Evolutionary conservation across 2,888 invertebrate species (phyloP).

Genomic region (Drosophila prostipennis): DNA sequence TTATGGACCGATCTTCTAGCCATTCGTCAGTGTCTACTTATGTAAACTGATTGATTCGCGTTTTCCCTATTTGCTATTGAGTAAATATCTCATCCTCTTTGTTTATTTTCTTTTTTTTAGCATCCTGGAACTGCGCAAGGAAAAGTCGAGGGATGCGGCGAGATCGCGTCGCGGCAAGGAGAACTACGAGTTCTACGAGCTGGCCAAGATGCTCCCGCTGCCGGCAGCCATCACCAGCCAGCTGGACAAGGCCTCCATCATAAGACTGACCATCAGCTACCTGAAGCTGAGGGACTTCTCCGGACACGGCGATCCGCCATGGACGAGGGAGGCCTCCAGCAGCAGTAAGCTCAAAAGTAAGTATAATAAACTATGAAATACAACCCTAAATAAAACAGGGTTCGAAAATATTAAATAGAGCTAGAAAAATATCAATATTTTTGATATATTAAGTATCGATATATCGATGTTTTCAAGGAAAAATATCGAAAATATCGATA

Average conservation of each 20-base stretch:
- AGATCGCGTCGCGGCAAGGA: slow-evolving; percentile 96
- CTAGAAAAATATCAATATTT: too few species aligned
- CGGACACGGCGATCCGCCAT: slow-evolving; percentile 97
- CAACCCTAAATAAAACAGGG: too few species aligned
- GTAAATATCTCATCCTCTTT: slow-evolving; percentile 21
- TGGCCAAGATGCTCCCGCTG: slow-evolving; percentile 96
- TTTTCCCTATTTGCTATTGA: slow-evolving; percentile 34
- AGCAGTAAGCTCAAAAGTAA: slow-evolving; percentile 93
- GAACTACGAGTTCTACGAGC: slow-evolving; percentile 98
- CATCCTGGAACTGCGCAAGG: slow-evolving; percentile 96
- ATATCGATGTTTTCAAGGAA: too few species aligned
- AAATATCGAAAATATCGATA: too few species aligned
- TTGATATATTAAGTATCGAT: too few species aligned
- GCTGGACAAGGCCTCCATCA: slow-evolving; percentile 97
- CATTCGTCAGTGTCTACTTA: slow-evolving; percentile 75
- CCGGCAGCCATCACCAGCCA: slow-evolving; percentile 96
- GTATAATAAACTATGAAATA: slow-evolving; percentile 62
- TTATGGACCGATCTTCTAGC: slow-evolving; percentile 4
- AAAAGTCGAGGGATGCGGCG: slow-evolving; percentile 96
- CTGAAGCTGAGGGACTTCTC: slow-evolving; percentile 97
- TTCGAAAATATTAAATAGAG: too few species aligned
- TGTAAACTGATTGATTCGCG: slow-evolving; percentile 35
- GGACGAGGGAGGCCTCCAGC: slow-evolving; percentile 93
- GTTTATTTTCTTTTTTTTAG: slow-evolving; percentile 85
- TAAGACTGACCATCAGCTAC: slow-evolving; percentile 97